A percentile compares a stretch with the other conserved stretches of the same genome.
These are phyloP conservation scores for Hippopotamus amphibius DNA, from an alignment of 2,113 vertebrate species.

Conservation along the genomic window DNA sequence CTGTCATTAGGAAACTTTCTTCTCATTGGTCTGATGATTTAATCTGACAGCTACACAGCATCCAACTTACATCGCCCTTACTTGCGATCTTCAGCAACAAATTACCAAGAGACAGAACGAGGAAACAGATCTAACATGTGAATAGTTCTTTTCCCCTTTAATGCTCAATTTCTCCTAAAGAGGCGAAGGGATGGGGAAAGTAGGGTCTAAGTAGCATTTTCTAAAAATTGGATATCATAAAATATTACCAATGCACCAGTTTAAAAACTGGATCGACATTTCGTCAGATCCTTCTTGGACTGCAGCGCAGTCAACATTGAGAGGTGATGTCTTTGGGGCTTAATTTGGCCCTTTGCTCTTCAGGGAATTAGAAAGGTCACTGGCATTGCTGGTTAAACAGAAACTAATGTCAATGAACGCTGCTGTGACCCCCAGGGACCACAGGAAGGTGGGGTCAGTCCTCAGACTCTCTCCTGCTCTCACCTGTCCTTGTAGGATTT, in stretches of 20 bases:
- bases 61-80: background rate
- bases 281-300: background rate
- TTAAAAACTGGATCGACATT: background rate
- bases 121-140: background rate
- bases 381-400: conserved; percentile 49
- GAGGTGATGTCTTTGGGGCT: background rate
- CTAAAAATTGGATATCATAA: background rate
- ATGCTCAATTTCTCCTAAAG: background rate
- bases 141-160: background rate
- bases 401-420: background rate
- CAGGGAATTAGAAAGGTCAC: conserved; percentile 49
- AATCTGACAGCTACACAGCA: background rate
- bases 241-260: background rate
- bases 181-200: background rate
- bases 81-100: background rate
- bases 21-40: conserved; percentile 2
- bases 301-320: background rate
- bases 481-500: background rate
- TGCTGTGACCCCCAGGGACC: background rate
- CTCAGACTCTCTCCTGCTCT: background rate
- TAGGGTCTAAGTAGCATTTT: background rate
- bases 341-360: conserved; percentile 43
- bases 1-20: background rate
- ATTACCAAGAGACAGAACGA: background rate
- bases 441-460: background rate